phyloP scores from a whole-genome alignment of 1,140 invertebrate genomes.

The Nixonia krombeini region DNA sequence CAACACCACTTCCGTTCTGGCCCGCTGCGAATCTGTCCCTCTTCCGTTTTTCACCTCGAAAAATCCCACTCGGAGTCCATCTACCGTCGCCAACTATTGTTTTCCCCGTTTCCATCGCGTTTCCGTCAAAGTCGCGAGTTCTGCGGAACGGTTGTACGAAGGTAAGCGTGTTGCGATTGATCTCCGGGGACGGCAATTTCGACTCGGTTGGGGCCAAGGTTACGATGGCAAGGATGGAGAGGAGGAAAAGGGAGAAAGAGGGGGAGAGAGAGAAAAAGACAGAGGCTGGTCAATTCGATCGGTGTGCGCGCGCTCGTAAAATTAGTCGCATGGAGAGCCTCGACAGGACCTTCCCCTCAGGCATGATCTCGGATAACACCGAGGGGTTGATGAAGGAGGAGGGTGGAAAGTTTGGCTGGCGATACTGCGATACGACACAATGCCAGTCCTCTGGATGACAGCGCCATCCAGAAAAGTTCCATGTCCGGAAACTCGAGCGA shows the following conservation, averaged over 20 bases:
- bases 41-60: no score
- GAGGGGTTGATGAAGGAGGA: slow-evolving; percentile 47
- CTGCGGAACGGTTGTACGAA: no score
- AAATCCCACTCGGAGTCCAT: no score
- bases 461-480: slow-evolving; percentile 52
- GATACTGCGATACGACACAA: slow-evolving; percentile 46
- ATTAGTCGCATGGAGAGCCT: slow-evolving; percentile 45
- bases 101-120: no score
- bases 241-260: no score
- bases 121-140: no score
- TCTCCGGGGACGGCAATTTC: no score
- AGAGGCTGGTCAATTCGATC: slow-evolving; percentile 53
- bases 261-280: slow-evolving; percentile 45
- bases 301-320: slow-evolving; percentile 47
- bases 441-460: slow-evolving; percentile 46
- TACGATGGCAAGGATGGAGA: slow-evolving; percentile 22
- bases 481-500: slow-evolving; percentile 51
- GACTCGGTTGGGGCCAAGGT: slow-evolving; percentile 32
- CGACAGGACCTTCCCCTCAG: slow-evolving; percentile 40
- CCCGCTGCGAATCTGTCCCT: no score
- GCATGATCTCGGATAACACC: slow-evolving; percentile 46
- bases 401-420: slow-evolving; percentile 53
- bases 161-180: no score
- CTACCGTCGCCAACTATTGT: no score
- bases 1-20: neutral